phyloP scores from a whole-genome alignment of 2,797 vertebrate species.

The Poecile montanus region DNA sequence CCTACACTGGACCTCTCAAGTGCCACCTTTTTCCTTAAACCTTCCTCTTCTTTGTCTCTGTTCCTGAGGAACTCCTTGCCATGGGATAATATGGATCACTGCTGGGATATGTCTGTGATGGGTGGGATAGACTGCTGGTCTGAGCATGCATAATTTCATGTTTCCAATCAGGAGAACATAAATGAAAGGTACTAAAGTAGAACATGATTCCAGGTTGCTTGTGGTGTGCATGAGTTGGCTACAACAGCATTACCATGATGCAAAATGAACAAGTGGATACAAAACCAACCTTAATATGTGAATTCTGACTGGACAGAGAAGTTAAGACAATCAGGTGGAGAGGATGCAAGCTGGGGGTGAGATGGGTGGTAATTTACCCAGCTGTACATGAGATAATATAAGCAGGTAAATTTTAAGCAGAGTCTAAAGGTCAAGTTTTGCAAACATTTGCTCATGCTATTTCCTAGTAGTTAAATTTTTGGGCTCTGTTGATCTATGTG shows the following conservation, averaged over 20 bases:
- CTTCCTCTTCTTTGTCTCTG: not conserved
- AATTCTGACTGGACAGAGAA: not conserved
- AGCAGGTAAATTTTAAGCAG: not conserved
- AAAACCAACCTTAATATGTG: not conserved
- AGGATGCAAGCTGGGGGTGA: not conserved
- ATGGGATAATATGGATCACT: not conserved
- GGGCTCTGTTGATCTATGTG: not conserved
- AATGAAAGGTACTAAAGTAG: not conserved
- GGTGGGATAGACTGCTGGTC: not conserved
- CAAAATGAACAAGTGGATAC: not conserved
- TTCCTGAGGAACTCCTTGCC: not conserved
- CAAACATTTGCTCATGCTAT: not conserved
- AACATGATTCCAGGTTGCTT: not conserved
- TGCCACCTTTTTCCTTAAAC: not conserved
- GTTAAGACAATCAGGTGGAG: not conserved
- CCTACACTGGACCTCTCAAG: not conserved
- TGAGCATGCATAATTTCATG: not conserved
- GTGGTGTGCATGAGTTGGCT: not conserved
- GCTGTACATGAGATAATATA: rapidly evolving
- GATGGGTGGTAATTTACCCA: not conserved
- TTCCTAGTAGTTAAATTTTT: not conserved
- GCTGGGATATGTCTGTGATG: not conserved
- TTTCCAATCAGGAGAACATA: not conserved
- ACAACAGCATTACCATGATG: rapidly evolving
- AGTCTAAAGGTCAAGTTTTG: not conserved